A percentile compares a stretch with the other conserved stretches of the same genome.
phyloP scores from a whole-genome alignment of 2,888 invertebrate species.

The Tinea trinotella region DNA sequence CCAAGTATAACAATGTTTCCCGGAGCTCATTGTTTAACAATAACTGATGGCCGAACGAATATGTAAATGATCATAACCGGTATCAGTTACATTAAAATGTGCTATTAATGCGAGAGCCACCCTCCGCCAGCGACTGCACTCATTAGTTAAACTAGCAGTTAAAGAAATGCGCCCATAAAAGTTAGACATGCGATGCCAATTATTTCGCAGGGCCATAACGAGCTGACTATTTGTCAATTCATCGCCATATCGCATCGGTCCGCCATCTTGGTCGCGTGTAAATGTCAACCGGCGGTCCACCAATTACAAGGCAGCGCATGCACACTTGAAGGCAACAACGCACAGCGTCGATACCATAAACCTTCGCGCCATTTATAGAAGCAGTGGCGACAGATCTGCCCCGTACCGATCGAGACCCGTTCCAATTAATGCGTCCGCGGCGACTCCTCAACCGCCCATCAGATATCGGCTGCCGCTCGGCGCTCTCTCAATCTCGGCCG shows the following conservation, averaged over 20 bases:
- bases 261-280: conserved; percentile 65
- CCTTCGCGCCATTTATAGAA: conserved; percentile 65
- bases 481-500: conserved; percentile 21
- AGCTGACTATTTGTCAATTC: conserved; percentile 60
- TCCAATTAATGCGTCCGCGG: conserved; percentile 61
- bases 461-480: conserved; percentile 33
- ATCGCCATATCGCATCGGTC: conserved; percentile 52
- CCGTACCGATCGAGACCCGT: conserved; percentile 40
- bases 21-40: conserved; percentile 4
- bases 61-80: conserved; percentile 11
- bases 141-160: conserved; percentile 15
- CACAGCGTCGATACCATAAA: conserved; percentile 61
- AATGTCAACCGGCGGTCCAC: conserved; percentile 64
- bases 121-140: conserved; percentile 1
- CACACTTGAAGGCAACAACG: conserved; percentile 61
- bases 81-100: conserved; percentile 9
- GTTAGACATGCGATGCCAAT: conserved; percentile 22
- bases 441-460: conserved; percentile 30
- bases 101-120: conserved; percentile 4
- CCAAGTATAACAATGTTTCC: not conserved
- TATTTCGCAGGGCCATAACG: conserved; percentile 21
- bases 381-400: conserved; percentile 40
- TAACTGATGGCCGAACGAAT: not conserved
- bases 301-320: conserved; percentile 65
- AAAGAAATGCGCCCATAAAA: conserved; percentile 14